These are phyloP conservation scores for Spodoptera picta DNA, from an alignment of 2,888 invertebrate genomes.

Conservation along the genomic window DNA sequence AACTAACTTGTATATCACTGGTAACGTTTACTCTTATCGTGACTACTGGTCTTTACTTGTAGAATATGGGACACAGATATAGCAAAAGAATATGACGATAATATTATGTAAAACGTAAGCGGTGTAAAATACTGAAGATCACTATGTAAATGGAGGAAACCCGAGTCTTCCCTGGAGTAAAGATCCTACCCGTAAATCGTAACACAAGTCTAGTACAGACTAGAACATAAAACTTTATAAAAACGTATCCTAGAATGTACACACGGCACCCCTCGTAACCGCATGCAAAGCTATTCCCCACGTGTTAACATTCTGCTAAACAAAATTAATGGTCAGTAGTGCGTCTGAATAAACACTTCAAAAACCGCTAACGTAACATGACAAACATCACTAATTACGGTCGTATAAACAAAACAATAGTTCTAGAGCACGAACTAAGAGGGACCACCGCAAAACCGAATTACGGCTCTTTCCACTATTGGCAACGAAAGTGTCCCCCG, in stretches of 20 bases:
- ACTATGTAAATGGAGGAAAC: constrained; percentile 41
- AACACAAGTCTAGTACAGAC: constrained; percentile 28
- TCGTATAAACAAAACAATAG: constrained; percentile 73
- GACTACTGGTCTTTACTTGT: too few species aligned
- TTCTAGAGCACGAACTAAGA: constrained; percentile 64
- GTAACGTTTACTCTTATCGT: too few species aligned
- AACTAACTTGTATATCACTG: too few species aligned
- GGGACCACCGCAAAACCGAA: constrained; percentile 76
- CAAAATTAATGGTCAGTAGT: constrained; percentile 36
- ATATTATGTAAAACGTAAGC: constrained; percentile 37
- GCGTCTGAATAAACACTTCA: constrained; percentile 52
- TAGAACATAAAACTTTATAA: constrained; percentile 18
- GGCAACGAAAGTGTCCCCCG: constrained; percentile 70
- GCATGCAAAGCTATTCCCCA: constrained; percentile 17
- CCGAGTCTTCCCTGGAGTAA: constrained; percentile 36
- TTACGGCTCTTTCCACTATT: constrained; percentile 72
- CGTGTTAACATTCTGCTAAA: constrained; percentile 18
- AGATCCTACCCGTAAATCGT: constrained; percentile 38
- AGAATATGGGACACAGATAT: neutral
- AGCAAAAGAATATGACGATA: neutral
- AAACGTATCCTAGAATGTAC: constrained; percentile 22
- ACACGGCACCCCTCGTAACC: constrained; percentile 4
- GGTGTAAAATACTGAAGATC: constrained; percentile 32
- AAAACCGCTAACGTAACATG: constrained; percentile 66
- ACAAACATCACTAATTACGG: constrained; percentile 72